These are phyloP conservation scores for Pararge aegeria DNA, from an alignment of 1,140 invertebrate species.

Conservation along the genomic window DNA sequence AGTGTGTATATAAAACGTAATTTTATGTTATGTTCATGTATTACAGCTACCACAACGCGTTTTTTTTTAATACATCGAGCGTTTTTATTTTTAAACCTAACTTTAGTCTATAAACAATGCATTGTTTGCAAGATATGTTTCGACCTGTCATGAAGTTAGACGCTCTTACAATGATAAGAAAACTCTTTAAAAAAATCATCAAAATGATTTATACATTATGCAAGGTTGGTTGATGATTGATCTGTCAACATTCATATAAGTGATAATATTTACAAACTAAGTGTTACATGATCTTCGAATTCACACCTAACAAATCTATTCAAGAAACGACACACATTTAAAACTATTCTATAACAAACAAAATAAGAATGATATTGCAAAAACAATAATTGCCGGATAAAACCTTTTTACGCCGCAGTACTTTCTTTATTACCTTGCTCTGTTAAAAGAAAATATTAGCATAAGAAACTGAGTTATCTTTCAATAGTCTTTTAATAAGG, in stretches of 20 bases:
- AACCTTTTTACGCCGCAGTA: slow-evolving; percentile 25
- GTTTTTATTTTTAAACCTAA: too few species aligned
- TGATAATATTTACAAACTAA: neutral
- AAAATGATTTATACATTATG: too few species aligned
- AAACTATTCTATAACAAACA: neutral
- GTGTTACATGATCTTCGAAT: neutral
- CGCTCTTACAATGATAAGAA: too few species aligned
- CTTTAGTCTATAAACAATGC: too few species aligned
- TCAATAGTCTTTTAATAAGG: too few species aligned
- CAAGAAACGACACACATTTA: neutral
- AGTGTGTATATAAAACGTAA: too few species aligned
- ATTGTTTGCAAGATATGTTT: too few species aligned
- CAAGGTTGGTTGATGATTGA: neutral
- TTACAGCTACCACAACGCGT: too few species aligned
- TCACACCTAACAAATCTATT: slow-evolving; percentile 2
- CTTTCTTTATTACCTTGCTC: slow-evolving; percentile 36
- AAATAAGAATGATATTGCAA: neutral
- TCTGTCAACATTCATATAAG: neutral
- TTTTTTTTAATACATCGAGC: too few species aligned
- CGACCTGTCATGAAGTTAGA: too few species aligned
- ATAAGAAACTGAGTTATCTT: neutral
- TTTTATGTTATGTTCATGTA: too few species aligned
- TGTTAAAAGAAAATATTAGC: slow-evolving; percentile 29
- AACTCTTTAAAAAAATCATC: too few species aligned
- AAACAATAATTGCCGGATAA: slow-evolving; percentile 17